These are phyloP conservation scores for Tolypeutes matacus DNA, from an alignment of 2,797 vertebrate species.

Conservation along the genomic window DNA sequence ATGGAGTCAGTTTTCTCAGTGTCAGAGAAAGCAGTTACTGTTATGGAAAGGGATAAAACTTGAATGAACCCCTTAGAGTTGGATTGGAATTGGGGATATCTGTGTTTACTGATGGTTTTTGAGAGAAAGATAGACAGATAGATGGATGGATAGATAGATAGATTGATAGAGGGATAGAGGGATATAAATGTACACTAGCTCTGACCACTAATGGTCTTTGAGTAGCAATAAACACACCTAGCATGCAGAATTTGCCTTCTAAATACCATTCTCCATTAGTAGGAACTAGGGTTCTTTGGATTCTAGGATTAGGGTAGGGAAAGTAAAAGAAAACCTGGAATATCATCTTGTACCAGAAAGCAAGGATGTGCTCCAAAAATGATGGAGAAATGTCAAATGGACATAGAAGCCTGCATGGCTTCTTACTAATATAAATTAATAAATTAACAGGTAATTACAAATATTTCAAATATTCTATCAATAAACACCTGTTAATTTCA, in stretches of 20 bases:
- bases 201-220: not conserved
- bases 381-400: not conserved
- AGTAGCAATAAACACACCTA: not conserved
- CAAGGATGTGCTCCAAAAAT: not conserved
- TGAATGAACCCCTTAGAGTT: not conserved
- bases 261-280: not conserved
- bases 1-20: not conserved
- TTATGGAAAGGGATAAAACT: not conserved
- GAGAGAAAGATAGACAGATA: not conserved
- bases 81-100: not conserved
- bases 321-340: not conserved
- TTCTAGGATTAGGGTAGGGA: not conserved
- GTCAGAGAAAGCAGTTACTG: not conserved
- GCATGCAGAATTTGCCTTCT: not conserved
- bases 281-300: not conserved
- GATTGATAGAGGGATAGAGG: not conserved
- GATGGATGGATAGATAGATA: no score
- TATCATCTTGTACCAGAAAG: not conserved
- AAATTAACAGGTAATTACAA: not conserved
- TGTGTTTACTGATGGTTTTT: not conserved
- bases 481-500: not conserved
- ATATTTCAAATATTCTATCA: constrained; percentile 7
- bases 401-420: not conserved
- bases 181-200: not conserved
- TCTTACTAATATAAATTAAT: constrained; percentile 4